Evolutionary conservation across 1,140 invertebrate species (phyloP), one percentile per base, ranked within the genome.

Genomic region (Araneus ventricosus): DNA sequence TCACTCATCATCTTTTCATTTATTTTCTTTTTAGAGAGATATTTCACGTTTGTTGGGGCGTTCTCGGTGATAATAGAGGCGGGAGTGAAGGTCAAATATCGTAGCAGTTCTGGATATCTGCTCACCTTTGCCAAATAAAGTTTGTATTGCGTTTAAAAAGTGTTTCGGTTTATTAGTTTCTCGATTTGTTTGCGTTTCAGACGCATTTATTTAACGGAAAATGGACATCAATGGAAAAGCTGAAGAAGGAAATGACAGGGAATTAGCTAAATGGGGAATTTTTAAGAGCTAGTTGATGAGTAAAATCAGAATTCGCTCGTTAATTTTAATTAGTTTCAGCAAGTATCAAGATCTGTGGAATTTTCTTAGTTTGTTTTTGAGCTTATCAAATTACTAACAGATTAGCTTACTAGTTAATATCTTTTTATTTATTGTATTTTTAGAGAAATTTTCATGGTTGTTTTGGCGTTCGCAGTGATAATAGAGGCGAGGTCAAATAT

Each of bases 1-100:
- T 90, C 52, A 89, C 57, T 80, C 75, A 80, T 84, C 89, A 75
- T 37, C 63, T 59, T 59, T 86, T 86, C 30, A 41, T 86, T 75
- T 75, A 75, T 75, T 75, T 75, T 41, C 39, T 84, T 41, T 45
- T 45, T 41, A 84, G 39, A 30, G 45, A 84, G 80, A 84, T 84
- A 45, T 75, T 75, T 75, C 70, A 75, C 70, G 30, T 75, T 75
- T 75, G 70, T 75, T 75, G 70, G 30, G 30, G 70, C 70, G 70
- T 75, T 75, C 20, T 30, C 70, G 37, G 37, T 75, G 70, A 75
- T 75, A 75, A 75, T 75, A 75, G 30, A 75, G 70, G 34, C 70
- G 20, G 70, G 17, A 75, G 63, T 75, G 70, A 75, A 75, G 70
- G 70, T 75, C 70, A 75, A 75, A 75, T 75, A 75, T 75, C 70